Evolutionary conservation across 2,113 vertebrate species (phyloP).

Genomic region (Fulica atra): DNA sequence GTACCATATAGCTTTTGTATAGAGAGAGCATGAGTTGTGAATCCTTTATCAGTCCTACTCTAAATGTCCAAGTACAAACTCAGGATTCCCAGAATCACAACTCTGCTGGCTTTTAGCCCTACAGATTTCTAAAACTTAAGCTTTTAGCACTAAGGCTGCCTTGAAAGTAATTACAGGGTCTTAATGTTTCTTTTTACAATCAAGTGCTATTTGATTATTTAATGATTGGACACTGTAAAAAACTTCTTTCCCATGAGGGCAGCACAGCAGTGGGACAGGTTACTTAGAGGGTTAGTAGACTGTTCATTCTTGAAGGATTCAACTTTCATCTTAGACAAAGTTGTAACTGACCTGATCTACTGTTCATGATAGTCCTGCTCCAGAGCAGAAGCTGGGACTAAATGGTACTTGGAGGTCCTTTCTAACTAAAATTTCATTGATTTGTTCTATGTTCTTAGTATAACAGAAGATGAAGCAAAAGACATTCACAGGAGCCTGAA

Average conservation of each 20-base stretch:
- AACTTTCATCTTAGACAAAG: background rate
- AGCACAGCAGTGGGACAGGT: background rate
- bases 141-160: background rate
- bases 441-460: slow-evolving; percentile 62
- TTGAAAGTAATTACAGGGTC: background rate
- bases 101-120: background rate
- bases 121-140: background rate
- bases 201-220: background rate
- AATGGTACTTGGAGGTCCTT: background rate
- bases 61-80: background rate
- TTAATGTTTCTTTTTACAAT: background rate
- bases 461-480: slow-evolving; percentile 96
- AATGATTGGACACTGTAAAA: background rate
- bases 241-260: background rate
- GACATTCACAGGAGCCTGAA: slow-evolving; percentile 95
- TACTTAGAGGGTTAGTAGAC: background rate
- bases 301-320: background rate
- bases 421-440: background rate
- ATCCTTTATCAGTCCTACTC: background rate
- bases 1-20: background rate
- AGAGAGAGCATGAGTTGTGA: background rate
- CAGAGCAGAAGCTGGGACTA: background rate
- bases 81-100: background rate
- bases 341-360: background rate
- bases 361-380: background rate